Evolutionary conservation across 2,888 invertebrate genomes (phyloP).

Genomic region (Nebria salina): DNA sequence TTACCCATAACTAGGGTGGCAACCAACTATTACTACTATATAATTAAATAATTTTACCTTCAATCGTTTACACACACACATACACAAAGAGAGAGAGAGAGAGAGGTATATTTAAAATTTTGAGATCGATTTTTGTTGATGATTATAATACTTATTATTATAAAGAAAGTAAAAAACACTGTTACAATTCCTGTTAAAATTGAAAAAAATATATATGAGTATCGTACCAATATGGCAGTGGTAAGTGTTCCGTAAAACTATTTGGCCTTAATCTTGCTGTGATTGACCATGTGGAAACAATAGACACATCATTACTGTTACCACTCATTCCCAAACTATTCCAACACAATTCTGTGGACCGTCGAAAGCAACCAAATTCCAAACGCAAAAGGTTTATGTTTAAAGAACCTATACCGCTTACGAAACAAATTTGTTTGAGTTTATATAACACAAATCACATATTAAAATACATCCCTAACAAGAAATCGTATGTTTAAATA

Average conservation of each 20-base stretch:
- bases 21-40: no score
- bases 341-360: not conserved
- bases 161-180: no score
- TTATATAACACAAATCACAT: no score
- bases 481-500: no score
- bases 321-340: not conserved
- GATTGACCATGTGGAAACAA: conserved; percentile 41
- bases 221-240: not conserved
- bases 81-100: no score
- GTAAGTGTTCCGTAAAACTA: conserved; percentile 37
- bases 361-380: not conserved
- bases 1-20: no score
- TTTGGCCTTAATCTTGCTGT: conserved; percentile 35
- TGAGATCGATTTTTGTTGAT: no score
- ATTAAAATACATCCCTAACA: no score
- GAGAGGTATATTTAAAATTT: no score
- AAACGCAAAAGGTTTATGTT: not conserved
- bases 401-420: not conserved
- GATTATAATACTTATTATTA: no score
- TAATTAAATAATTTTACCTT: no score
- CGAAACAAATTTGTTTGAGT: not conserved
- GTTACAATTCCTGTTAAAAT: not conserved
- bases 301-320: conserved; percentile 19
- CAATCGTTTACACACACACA: no score
- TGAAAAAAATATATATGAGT: not conserved